Evolutionary conservation across 2,113 vertebrate genomes (phyloP).

Genomic region (Ophiodon elongatus): DNA sequence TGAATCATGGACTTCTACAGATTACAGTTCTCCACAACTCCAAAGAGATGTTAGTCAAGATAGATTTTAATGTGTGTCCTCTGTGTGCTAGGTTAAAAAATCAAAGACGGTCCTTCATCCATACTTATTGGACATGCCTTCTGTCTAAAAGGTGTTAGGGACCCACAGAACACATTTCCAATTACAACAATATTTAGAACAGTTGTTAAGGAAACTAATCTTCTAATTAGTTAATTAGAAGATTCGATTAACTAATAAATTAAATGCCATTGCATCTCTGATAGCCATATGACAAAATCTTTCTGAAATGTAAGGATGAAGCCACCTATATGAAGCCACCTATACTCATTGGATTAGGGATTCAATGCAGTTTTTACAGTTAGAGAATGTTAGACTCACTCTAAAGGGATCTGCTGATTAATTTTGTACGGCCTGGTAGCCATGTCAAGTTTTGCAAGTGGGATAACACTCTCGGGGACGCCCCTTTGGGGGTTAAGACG

Average conservation of each 20-base stretch:
- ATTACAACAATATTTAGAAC: not conserved
- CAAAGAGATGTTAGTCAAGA: not conserved
- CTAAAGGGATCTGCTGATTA: not conserved
- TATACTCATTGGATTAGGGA: not conserved
- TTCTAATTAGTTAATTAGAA: too few relatives aligned
- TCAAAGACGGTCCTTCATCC: not conserved
- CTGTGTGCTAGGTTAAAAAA: not conserved
- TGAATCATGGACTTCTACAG: not conserved
- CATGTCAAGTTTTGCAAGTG: not conserved
- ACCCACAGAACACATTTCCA: not conserved
- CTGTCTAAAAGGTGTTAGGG: not conserved
- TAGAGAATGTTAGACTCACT: not conserved
- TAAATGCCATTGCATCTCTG: not conserved
- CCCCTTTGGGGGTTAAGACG: not conserved
- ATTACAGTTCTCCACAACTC: too few relatives aligned
- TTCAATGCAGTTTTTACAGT: not conserved
- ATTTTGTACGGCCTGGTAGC: not conserved
- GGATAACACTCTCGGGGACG: not conserved
- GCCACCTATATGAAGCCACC: not conserved
- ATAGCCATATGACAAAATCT: not conserved
- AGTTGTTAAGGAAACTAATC: constrained; percentile 2
- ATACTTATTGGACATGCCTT: not conserved
- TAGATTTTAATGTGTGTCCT: not conserved
- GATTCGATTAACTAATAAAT: too few relatives aligned
- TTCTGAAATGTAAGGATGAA: constrained; percentile 18